A percentile compares a stretch with the other conserved stretches of the same genome.
These are phyloP conservation scores for Anneissia japonica DNA, from an alignment of 35 echinoderm and acorn worm genomes.

Conservation along the genomic window DNA sequence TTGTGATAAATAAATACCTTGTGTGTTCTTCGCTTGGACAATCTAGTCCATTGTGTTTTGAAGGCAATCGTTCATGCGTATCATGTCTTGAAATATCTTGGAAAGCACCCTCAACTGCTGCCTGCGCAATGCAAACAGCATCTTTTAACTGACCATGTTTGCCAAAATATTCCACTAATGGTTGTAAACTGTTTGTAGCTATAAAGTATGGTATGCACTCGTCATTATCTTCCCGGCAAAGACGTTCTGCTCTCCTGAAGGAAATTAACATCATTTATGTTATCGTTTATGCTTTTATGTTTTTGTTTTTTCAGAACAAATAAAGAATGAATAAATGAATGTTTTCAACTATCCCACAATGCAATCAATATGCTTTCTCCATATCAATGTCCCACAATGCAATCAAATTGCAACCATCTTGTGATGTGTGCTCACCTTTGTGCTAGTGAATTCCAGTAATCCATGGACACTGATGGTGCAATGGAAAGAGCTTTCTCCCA, in stretches of 20 bases:
- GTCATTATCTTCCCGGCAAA: conserved; percentile 40
- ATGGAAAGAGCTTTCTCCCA: conserved; percentile 95
- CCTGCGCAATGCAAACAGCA: conserved; percentile 78
- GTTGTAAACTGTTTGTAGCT: conserved; percentile 39
- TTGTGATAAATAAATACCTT: neutral
- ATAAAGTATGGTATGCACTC: conserved; percentile 87
- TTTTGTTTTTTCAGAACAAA: too few relatives aligned
- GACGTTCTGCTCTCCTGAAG: conserved; percentile 62
- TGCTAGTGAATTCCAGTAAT: conserved; percentile 85
- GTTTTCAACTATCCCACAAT: too few relatives aligned
- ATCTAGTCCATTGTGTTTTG: conserved; percentile 53
- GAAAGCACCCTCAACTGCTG: conserved; percentile 65
- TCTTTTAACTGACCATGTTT: conserved; percentile 62
- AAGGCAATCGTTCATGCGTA: neutral
- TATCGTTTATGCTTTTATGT: too few relatives aligned
- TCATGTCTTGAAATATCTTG: neutral
- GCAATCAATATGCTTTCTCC: too few relatives aligned
- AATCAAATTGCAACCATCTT: too few relatives aligned
- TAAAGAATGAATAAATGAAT: too few relatives aligned
- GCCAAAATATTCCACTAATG: conserved; percentile 44
- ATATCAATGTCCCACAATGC: too few relatives aligned
- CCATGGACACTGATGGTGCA: conserved; percentile 69
- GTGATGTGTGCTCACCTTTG: conserved; percentile 57
- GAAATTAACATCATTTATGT: too few relatives aligned
- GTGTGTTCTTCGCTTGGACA: conserved; percentile 26